Conservation (phyloP, 1,140 invertebrate species). For the Melitaea cinxia region DNA sequence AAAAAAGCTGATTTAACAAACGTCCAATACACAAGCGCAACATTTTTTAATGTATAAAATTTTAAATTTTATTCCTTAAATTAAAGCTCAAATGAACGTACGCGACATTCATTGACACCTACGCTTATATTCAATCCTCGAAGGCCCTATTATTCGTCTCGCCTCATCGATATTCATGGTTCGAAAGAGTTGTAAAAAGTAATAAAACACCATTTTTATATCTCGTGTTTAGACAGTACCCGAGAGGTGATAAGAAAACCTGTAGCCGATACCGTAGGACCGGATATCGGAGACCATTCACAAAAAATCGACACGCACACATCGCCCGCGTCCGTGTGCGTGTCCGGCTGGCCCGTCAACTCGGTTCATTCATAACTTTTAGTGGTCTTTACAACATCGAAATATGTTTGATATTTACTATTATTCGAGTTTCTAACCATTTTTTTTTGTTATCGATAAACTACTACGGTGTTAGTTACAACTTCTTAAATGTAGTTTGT, state of each 20-base stretch:
- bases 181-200: constrained; percentile 68
- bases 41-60: constrained; percentile 64
- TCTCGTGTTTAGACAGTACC: constrained; percentile 76
- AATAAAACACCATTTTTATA: constrained; percentile 81
- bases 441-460: not conserved
- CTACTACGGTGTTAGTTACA: constrained; percentile 1
- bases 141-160: constrained; percentile 60
- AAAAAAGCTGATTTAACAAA: constrained; percentile 64
- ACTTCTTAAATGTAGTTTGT: not conserved
- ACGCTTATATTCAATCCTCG: constrained; percentile 58
- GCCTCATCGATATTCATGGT: constrained; percentile 69
- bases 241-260: constrained; percentile 78
- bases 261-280: constrained; percentile 69
- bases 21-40: constrained; percentile 40
- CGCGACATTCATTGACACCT: constrained; percentile 67
- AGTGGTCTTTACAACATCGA: constrained; percentile 65
- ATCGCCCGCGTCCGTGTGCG: constrained; percentile 14
- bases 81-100: constrained; percentile 49
- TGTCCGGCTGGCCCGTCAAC: constrained; percentile 34
- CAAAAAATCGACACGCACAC: constrained; percentile 72
- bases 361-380: constrained; percentile 75
- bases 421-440: not conserved
- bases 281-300: constrained; percentile 78
- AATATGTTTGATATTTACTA: constrained; percentile 35
- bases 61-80: constrained; percentile 64